phyloP scores from a whole-genome alignment of 1,140 invertebrate genomes.

The Spodoptera frugiperda region DNA sequence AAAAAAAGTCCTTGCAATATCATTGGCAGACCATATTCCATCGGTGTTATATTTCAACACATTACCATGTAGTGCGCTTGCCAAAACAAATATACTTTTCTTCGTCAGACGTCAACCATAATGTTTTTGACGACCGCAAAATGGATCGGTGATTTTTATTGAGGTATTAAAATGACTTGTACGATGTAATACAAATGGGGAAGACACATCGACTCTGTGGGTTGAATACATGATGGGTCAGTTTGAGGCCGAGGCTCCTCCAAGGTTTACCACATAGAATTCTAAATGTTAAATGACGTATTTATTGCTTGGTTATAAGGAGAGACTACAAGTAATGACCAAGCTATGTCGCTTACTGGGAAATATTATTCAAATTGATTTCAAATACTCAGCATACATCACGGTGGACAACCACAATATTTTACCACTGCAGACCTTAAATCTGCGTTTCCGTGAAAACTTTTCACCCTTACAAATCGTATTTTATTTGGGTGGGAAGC shows the following conservation, averaged over 20 bases:
- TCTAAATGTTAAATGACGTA: constrained; percentile 37
- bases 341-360: background rate
- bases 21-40: constrained; percentile 25
- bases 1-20: constrained; percentile 32
- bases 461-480: constrained; percentile 27
- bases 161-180: constrained; percentile 37
- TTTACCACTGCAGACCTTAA: background rate
- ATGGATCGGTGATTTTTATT: constrained; percentile 35
- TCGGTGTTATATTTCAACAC: constrained; percentile 49
- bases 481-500: constrained; percentile 16
- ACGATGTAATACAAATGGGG: constrained; percentile 30
- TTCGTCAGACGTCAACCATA: constrained; percentile 49
- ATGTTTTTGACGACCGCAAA: constrained; percentile 35
- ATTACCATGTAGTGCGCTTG: constrained; percentile 50
- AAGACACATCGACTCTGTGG: constrained; percentile 14
- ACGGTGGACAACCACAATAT: background rate
- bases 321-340: constrained; percentile 15
- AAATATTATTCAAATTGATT: background rate
- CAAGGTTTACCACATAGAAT: constrained; percentile 42
- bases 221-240: constrained; percentile 34
- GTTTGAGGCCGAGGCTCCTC: constrained; percentile 33
- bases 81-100: constrained; percentile 57
- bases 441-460: background rate
- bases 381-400: background rate
- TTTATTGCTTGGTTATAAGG: constrained; percentile 29